A percentile compares a stretch with the other conserved stretches of the same genome.
These are phyloP conservation scores for Xylophagus ater DNA, from an alignment of 2,888 invertebrate species.

Conservation along the genomic window DNA sequence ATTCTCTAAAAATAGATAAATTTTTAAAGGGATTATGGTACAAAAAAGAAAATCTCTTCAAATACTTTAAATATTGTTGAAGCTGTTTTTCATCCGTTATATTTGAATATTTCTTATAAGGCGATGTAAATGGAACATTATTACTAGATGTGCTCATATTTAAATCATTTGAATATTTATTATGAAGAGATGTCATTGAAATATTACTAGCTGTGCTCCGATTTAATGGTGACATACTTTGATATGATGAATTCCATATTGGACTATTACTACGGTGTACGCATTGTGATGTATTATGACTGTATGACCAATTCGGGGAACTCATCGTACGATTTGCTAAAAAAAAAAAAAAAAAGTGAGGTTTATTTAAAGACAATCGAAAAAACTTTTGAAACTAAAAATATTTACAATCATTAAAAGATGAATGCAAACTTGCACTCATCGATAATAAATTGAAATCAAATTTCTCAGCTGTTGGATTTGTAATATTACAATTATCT, in stretches of 20 bases:
- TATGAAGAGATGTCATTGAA: constrained; percentile 31
- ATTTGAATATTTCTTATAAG: constrained; percentile 28
- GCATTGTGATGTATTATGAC: constrained; percentile 27
- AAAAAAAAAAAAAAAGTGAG: neutral
- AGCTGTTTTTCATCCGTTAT: constrained; percentile 43
- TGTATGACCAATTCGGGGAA: constrained; percentile 28
- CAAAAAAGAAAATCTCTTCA: neutral
- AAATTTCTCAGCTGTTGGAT: no score
- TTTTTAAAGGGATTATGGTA: neutral
- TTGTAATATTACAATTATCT: no score
- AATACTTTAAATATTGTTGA: constrained; percentile 34
- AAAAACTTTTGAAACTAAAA: neutral
- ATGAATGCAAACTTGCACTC: constrained; percentile 37
- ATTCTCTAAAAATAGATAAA: constrained; percentile 20
- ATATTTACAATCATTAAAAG: constrained; percentile 32
- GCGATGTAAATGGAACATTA: constrained; percentile 29
- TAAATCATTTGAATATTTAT: constrained; percentile 26
- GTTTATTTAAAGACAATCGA: neutral
- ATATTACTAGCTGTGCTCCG: constrained; percentile 25
- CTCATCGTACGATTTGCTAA: constrained; percentile 17
- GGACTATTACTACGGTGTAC: constrained; percentile 24
- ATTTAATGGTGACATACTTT: constrained; percentile 28
- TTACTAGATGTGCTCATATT: no score
- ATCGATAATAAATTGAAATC: no score
- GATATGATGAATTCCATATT: constrained; percentile 25